Evolutionary conservation across 2,797 vertebrate genomes (phyloP).

Genomic region (Bradypodion ventrale): DNA sequence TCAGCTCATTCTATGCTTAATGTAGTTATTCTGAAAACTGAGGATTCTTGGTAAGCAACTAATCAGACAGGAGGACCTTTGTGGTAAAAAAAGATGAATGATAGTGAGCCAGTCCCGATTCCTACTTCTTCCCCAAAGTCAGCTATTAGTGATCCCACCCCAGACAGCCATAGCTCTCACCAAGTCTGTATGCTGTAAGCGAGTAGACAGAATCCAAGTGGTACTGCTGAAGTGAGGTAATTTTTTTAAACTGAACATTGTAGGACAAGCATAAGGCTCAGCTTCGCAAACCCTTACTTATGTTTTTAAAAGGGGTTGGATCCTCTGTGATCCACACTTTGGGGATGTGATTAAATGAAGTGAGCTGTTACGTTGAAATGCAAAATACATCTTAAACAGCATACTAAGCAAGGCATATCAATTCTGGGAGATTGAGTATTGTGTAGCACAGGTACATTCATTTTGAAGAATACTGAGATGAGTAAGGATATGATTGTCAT

Average conservation of each 20-base stretch:
- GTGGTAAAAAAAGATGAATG: not conserved
- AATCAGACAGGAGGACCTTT: not conserved
- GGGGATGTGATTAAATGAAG: not conserved
- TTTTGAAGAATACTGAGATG: rapidly evolving
- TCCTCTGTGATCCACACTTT: conserved; percentile 7
- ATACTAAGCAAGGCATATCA: conserved; percentile 17
- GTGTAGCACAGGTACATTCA: not conserved
- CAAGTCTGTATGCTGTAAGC: not conserved
- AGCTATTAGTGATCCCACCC: too few species aligned
- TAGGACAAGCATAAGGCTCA: not conserved
- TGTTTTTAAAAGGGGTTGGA: not conserved
- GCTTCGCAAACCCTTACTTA: not conserved
- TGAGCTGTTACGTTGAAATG: not conserved
- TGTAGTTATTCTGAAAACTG: not conserved
- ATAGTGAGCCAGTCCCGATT: not conserved
- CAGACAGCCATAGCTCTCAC: not conserved
- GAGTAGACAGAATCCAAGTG: not conserved
- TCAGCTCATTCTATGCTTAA: not conserved
- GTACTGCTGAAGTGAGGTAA: not conserved
- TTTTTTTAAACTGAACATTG: too few species aligned
- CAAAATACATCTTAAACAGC: not conserved
- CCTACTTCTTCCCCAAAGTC: not conserved
- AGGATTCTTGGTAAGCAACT: not conserved
- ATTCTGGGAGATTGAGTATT: conserved; percentile 9
- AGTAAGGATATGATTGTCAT: conserved; percentile 1